Conservation (phyloP, 64 coral and sea anemone genomes). For the Orbicella faveolata region DNA sequence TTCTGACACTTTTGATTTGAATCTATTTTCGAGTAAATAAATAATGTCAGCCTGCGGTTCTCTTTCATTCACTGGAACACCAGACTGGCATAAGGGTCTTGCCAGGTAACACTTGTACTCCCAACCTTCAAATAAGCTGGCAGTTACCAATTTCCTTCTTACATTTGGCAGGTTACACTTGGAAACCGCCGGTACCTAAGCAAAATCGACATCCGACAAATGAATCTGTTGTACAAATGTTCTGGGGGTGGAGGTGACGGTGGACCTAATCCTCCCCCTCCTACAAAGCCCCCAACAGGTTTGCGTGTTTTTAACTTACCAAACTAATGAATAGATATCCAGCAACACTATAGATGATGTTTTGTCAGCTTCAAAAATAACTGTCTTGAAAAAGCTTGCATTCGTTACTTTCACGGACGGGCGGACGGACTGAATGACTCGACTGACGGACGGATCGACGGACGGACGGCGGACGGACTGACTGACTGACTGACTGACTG, state of each 20-base stretch:
- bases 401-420: no score
- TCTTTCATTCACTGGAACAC: neutral
- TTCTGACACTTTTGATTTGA: no score
- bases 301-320: neutral
- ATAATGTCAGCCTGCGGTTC: neutral
- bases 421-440: no score
- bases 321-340: no score
- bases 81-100: neutral
- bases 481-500: no score
- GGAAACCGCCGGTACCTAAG: slow-evolving; percentile 45
- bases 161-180: slow-evolving; percentile 44
- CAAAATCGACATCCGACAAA: slow-evolving; percentile 64
- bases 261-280: neutral
- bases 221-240: slow-evolving; percentile 81
- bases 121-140: neutral
- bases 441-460: no score
- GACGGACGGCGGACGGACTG: no score
- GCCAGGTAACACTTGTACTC: neutral
- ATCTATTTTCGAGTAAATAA: neutral
- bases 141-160: neutral
- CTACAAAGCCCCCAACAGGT: neutral
- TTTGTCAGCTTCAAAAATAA: no score
- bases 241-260: slow-evolving; percentile 50
- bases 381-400: no score
- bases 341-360: no score